These are phyloP conservation scores for Platyrinchus mystaceus DNA, from an alignment of 2,797 vertebrate species.

Conservation along the genomic window DNA sequence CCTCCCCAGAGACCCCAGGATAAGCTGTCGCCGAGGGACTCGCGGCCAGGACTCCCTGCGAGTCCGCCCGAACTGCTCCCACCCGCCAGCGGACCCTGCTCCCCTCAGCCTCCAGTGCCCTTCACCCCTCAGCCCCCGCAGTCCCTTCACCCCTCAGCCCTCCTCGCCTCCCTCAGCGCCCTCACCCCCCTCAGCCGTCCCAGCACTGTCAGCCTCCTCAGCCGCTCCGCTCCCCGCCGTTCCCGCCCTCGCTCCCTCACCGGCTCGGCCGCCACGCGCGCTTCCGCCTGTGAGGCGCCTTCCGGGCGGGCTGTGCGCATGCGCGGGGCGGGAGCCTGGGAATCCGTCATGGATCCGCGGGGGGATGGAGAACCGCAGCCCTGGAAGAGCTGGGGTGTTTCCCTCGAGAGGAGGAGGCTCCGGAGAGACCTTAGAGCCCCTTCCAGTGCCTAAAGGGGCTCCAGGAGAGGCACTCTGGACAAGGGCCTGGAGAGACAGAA, in stretches of 20 bases:
- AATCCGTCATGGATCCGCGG: no score
- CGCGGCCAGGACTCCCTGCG: neutral
- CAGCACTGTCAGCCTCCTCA: no score
- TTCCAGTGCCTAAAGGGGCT: accelerated
- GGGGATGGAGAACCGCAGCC: no score
- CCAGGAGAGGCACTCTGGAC: neutral
- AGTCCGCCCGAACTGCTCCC: neutral
- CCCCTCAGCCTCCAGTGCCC: neutral
- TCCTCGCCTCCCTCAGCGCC: no score
- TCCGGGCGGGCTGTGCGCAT: neutral
- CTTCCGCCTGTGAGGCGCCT: neutral
- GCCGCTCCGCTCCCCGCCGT: neutral
- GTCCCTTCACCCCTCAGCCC: no score
- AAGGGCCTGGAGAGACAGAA: neutral
- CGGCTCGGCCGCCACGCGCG: neutral
- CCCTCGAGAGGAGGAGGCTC: neutral
- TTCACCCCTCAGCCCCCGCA: neutral
- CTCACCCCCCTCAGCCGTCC: no score
- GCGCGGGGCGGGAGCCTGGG: neutral
- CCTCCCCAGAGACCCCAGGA: neutral
- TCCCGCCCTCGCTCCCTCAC: no score
- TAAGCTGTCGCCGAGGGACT: neutral
- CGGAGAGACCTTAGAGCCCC: accelerated
- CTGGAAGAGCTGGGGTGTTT: neutral
- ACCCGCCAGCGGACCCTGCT: no score